Conservation (phyloP, 2,113 vertebrate genomes). For the Neogobius melanostomus region DNA sequence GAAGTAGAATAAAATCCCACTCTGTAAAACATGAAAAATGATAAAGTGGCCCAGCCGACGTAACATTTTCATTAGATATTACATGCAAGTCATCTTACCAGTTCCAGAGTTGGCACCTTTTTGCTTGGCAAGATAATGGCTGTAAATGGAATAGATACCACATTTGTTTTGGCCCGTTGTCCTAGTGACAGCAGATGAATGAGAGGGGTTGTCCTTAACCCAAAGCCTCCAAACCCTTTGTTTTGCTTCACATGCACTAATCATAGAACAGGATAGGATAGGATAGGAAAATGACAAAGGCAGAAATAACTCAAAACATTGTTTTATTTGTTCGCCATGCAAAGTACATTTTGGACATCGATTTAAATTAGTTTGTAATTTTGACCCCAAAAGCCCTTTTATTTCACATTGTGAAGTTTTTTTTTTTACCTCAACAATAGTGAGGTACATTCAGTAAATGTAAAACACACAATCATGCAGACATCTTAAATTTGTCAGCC, state of each 20-base stretch:
- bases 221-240: conserved; percentile 10
- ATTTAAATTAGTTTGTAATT: conserved; percentile 51
- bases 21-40: neutral
- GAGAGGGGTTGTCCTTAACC: conserved; percentile 18
- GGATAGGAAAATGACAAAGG: neutral
- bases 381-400: conserved; percentile 49
- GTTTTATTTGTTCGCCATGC: conserved; percentile 23
- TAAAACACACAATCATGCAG: conserved; percentile 52
- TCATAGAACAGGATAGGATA: neutral
- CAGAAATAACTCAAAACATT: neutral
- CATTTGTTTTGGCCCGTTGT: conserved; percentile 57
- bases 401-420: conserved; percentile 45
- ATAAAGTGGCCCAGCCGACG: neutral
- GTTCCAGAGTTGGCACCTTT: conserved; percentile 35
- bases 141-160: conserved; percentile 20
- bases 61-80: neutral
- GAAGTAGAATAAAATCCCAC: neutral
- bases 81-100: conserved; percentile 35
- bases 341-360: conserved; percentile 27
- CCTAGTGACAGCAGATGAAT: conserved; percentile 31
- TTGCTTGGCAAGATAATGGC: conserved; percentile 23
- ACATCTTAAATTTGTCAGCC: conserved; percentile 40
- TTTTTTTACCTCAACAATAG: conserved; percentile 44
- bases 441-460: conserved; percentile 59
- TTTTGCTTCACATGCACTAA: neutral